Percentiles rank a stretch among this genome's conserved stretches.
phyloP scores from a whole-genome alignment of 2,797 vertebrate genomes.

The Synanceia verrucosa region DNA sequence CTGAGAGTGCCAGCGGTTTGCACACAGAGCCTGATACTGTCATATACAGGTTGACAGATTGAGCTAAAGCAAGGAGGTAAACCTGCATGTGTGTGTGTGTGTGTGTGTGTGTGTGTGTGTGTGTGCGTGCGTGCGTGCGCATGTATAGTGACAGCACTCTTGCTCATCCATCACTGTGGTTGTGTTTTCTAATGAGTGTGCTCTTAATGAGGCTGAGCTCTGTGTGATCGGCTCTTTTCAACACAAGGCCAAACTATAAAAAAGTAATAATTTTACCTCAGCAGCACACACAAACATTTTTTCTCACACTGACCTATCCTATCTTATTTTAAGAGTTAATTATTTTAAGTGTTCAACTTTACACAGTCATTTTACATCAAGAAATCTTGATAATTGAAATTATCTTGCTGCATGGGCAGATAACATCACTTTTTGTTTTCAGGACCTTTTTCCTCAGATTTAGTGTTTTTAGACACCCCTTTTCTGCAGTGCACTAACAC shows the following conservation, averaged over 20 bases:
- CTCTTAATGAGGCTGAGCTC: conserved; percentile 55
- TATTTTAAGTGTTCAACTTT: too few relatives aligned
- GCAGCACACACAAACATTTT: conserved; percentile 6
- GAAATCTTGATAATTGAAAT: too few relatives aligned
- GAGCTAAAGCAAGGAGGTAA: conserved; percentile 2
- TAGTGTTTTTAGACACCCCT: too few relatives aligned
- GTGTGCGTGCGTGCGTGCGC: conserved; percentile 13
- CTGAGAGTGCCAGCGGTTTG: conserved; percentile 31
- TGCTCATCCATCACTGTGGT: conserved; percentile 34
- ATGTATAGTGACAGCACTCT: conserved; percentile 29
- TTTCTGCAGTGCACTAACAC: too few relatives aligned
- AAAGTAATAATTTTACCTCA: conserved; percentile 40
- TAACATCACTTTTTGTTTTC: too few relatives aligned
- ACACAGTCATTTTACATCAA: too few relatives aligned
- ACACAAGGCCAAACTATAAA: conserved; percentile 56
- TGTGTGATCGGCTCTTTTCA: conserved; percentile 51
- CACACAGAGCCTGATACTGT: conserved; percentile 18
- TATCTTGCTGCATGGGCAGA: too few relatives aligned
- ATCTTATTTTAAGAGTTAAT: conserved; percentile 34
- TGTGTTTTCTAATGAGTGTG: conserved; percentile 42
- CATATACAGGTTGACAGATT: conserved; percentile 7
- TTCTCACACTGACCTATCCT: too few relatives aligned
- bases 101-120: too few relatives aligned
- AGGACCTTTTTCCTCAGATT: too few relatives aligned
- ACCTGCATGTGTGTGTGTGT: conserved; percentile 12